Evolutionary conservation across 1,140 invertebrate species (phyloP).

Genomic region (Hestina assimilis): DNA sequence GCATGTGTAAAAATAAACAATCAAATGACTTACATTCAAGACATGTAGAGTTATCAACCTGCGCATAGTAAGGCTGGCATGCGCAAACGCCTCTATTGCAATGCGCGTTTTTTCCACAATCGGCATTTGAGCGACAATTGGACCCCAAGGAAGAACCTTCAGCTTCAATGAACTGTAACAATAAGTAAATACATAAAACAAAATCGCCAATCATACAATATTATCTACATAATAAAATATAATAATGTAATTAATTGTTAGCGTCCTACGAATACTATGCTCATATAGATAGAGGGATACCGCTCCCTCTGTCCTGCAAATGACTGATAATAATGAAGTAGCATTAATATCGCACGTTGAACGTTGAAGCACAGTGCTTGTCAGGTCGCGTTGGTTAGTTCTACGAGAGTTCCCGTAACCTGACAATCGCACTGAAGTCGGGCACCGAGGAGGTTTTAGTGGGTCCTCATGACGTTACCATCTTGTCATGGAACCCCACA

Average conservation of each 20-base stretch:
- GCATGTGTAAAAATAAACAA: not conserved
- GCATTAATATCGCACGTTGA: constrained; percentile 13
- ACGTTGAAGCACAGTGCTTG: constrained; percentile 2
- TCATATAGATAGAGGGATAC: constrained; percentile 21
- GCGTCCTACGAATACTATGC: constrained; percentile 13
- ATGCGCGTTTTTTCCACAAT: constrained; percentile 79
- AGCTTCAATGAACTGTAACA: constrained; percentile 46
- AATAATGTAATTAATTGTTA: constrained; percentile 12
- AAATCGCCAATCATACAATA: too few species aligned
- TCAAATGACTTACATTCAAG: constrained; percentile 81
- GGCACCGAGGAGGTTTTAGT: too few species aligned
- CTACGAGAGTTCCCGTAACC: too few species aligned
- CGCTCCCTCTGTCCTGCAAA: constrained; percentile 20
- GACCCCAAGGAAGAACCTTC: constrained; percentile 42
- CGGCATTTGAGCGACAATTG: constrained; percentile 69
- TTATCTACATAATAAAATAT: too few species aligned
- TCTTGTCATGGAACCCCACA: too few species aligned
- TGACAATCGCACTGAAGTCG: too few species aligned
- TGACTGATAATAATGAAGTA: constrained; percentile 24
- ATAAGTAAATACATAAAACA: not conserved
- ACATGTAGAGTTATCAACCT: constrained; percentile 81
- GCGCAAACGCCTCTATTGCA: constrained; percentile 81
- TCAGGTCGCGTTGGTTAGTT: too few species aligned
- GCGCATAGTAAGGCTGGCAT: constrained; percentile 83
- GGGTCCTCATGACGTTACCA: too few species aligned